Percentiles rank a stretch among this genome's conserved stretches.
Evolutionary conservation across 2,888 invertebrate genomes (phyloP).

Genomic region (Gisinianus flammeolus): DNA sequence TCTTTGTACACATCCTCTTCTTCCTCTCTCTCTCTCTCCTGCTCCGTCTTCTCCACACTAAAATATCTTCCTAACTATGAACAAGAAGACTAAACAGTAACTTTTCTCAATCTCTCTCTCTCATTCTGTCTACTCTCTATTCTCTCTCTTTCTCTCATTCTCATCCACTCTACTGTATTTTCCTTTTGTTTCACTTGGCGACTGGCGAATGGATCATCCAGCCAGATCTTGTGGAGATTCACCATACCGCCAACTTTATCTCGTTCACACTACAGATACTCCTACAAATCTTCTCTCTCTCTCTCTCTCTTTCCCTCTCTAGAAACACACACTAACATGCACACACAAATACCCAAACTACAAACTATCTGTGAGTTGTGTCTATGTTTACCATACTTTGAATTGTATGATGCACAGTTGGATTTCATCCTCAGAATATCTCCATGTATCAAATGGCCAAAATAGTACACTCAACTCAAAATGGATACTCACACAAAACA

Average conservation of each 20-base stretch:
- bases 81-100: conserved; percentile 16
- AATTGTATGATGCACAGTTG: background rate
- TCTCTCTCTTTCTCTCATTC: conserved; percentile 17
- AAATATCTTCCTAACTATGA: background rate
- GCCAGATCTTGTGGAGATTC: conserved; percentile 14
- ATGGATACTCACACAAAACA: background rate
- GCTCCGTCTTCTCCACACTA: background rate
- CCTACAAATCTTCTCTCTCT: background rate
- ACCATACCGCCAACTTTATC: conserved; percentile 25
- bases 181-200: background rate
- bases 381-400: background rate
- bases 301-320: background rate
- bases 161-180: background rate
- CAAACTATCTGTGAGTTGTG: background rate
- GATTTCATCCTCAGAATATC: background rate
- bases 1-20: background rate
- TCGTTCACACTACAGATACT: conserved; percentile 15
- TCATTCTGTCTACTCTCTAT: conserved; percentile 8
- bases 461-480: too few species aligned
- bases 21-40: background rate
- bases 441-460: too few species aligned
- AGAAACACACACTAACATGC: background rate
- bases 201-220: conserved; percentile 17
- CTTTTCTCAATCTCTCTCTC: conserved; percentile 27
- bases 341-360: background rate